These are phyloP conservation scores for Eupithecia insigniata DNA, from an alignment of 2,888 invertebrate species.

Conservation along the genomic window DNA sequence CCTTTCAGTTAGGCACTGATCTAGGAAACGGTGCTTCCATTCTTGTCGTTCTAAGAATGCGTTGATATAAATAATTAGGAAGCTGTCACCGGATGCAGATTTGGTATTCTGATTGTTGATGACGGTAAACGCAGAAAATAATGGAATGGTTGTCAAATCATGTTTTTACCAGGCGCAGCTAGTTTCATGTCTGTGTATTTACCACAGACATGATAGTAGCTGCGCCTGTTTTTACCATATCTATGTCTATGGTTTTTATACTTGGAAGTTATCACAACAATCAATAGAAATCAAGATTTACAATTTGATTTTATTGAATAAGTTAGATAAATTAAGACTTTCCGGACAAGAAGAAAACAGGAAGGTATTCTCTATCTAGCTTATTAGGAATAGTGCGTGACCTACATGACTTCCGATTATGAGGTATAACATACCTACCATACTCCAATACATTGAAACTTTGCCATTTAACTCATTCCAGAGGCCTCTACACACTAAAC, in stretches of 20 bases:
- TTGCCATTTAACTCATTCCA: neutral
- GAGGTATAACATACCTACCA: neutral
- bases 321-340: no score
- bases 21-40: neutral
- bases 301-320: neutral
- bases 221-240: no score
- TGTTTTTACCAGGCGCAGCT: no score
- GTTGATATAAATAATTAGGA: constrained; percentile 20
- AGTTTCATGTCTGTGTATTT: no score
- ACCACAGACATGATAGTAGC: no score
- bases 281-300: neutral
- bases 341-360: neutral
- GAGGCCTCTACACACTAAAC: no score
- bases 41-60: neutral
- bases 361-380: neutral
- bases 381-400: neutral
- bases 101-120: constrained; percentile 12
- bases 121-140: constrained; percentile 13
- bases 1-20: constrained; percentile 41
- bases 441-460: neutral
- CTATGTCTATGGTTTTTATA: no score
- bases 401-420: no score
- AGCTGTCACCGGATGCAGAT: constrained; percentile 16
- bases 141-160: no score
- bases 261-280: neutral